Percentiles rank a stretch among this genome's conserved stretches.
phyloP scores from a whole-genome alignment of 1,140 invertebrate genomes.

The Hyphantria cunea region DNA sequence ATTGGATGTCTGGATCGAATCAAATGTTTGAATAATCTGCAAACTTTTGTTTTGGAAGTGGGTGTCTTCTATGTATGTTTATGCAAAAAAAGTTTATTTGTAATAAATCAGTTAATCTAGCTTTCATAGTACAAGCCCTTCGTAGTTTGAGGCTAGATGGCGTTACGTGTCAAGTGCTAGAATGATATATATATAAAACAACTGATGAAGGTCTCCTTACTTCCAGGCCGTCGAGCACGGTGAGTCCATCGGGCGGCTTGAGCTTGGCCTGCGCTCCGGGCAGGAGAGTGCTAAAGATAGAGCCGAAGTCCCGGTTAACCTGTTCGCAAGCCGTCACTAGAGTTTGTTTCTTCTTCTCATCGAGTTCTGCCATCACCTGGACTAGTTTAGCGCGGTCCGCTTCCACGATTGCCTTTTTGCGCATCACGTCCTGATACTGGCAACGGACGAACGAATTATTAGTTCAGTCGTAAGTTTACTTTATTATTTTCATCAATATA shows the following conservation, averaged over 20 bases:
- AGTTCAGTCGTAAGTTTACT: no score
- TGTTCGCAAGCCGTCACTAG: conserved; percentile 91
- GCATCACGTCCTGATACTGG: conserved; percentile 88
- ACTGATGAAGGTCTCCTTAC: conserved; percentile 68
- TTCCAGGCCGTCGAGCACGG: conserved; percentile 94
- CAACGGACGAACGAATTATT: not conserved
- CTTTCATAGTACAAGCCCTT: no score
- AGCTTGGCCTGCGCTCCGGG: conserved; percentile 95
- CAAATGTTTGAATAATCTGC: no score
- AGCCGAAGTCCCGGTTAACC: conserved; percentile 96
- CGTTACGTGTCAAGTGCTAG: no score
- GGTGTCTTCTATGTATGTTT: no score
- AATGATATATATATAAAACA: no score
- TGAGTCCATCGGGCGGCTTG: conserved; percentile 84
- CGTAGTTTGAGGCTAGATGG: no score
- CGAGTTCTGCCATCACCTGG: conserved; percentile 92
- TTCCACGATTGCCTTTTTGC: conserved; percentile 93
- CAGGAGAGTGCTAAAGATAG: conserved; percentile 95
- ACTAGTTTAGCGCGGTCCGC: conserved; percentile 92
- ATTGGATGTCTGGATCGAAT: no score
- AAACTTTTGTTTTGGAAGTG: no score
- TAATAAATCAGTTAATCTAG: no score
- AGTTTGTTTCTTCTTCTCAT: conserved; percentile 93
- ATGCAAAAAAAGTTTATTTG: no score
- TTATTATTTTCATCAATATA: no score